Evolutionary conservation across 2,113 vertebrate species (phyloP), one percentile per base, ranked within the genome.

Genomic region (Ochotona princeps): DNA sequence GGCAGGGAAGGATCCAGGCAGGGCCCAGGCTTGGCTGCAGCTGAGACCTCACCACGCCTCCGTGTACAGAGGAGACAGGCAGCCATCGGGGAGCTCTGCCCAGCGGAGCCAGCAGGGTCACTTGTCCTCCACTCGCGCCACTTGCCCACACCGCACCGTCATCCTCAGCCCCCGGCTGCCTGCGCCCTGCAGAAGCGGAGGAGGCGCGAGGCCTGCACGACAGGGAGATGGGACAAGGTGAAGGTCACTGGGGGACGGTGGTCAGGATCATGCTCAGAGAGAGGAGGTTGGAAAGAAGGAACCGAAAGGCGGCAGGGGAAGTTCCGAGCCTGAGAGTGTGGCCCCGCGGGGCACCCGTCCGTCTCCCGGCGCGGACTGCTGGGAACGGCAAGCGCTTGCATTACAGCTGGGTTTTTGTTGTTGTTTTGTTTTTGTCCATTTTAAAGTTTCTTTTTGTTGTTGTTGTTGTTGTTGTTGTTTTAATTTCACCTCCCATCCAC

Each of bases 281-380:
- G 1, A 13, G 30, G 92, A 12, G 14, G 2, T 8, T 23, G 30
- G 51, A 57, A 70, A 38, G 8, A 28, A 5, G 15, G 66, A 17
- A 30, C n/a, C 44, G 54, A 32, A 35, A 30, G 91, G 30, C 25
- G 6, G 49, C 67, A 32, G 20, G 7, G 23, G 75, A 12, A 26
- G 15, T 15, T 0, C 11, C 32, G 51, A 13, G 49, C 8, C 6
- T 1, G 18, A 20, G 17, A 28, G 11, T 8, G 7, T 7, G 25
- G 15, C 12, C 47, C 38, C 6, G 32, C 21, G 0, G 2, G 65
- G 18, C 61, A 57, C n/a, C 47, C 5, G 28, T 38, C 80, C 38
- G 3, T 6, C 38, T 44, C 60, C n/a, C n/a, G 0, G 26, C 5
- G 15, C 32, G 17, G 26, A 76, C 8, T 18, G 8, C 47, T 61